Evolutionary conservation across 1,140 invertebrate species (phyloP), one percentile per base, ranked within the genome.

Genomic region (Drosophila leontia): DNA sequence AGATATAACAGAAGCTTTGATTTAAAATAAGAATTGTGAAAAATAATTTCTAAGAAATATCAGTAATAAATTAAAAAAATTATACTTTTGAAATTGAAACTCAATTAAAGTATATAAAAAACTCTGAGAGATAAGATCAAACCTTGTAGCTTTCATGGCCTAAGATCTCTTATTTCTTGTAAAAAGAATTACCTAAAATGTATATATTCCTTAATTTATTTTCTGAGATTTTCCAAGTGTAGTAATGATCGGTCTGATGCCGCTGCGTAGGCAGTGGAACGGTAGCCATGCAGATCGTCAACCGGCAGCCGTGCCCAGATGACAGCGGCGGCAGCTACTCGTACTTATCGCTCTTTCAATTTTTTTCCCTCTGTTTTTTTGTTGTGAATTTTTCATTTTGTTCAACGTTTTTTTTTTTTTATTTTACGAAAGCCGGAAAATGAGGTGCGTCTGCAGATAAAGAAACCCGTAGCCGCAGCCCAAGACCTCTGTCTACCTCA

Each of bases 391-490:
- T 72, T 75, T 76, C 53, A 63, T 44, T 67, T 57, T 75, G 35
- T 48, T 65, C 37, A 74, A 78, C 70, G 15, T 34, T 23, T 45
- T 77, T 84, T 59, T 48, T 8, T 26, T n/a, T 44, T 23, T 23
- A 19, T 17, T 51, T 26, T 32, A 76, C 37, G 69, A 78, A 80
- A 81, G 85, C 84, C 85, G 84, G 85, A 88, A 88, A 88, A 84
- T 80, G 81, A 88, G 84, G 85, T 88, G 84, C 85, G 80, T 87
- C 76, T 59, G 75, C 50, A 82, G 82, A 86, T 86, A 81, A 86
- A 78, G 78, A 80, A 67, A 51, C 63, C 74, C 63, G 63, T 59
- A 75, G 81, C 61, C 76, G 79, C 78, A 62, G 67, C 63, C 35
- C 32, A 48, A 69, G 55, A 15, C 37, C 67, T 55, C 44, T 42